These are phyloP conservation scores for Theristicus caerulescens DNA, from an alignment of 2,113 vertebrate species.

Conservation along the genomic window DNA sequence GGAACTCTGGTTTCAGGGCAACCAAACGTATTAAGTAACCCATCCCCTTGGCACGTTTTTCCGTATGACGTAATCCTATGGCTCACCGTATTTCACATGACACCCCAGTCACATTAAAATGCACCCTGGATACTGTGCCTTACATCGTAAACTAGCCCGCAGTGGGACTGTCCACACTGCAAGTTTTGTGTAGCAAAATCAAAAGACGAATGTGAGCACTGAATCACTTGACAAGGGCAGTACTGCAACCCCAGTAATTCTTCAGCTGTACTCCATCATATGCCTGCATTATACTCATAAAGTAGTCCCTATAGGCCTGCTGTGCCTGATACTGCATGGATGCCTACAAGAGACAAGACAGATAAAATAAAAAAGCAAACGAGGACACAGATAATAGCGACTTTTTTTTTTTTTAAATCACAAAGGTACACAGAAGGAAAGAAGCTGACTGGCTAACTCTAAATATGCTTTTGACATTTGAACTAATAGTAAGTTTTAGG, in stretches of 20 bases:
- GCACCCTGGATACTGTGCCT: not conserved
- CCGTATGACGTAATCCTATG: not conserved
- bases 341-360: not conserved
- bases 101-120: not conserved
- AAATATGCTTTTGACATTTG: not conserved
- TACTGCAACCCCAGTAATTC: not conserved
- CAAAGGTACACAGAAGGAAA: not conserved
- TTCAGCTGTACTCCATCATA: not conserved
- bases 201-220: not conserved
- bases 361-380: not conserved
- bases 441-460: not conserved
- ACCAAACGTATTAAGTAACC: not conserved
- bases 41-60: not conserved
- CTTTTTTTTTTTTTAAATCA: not conserved
- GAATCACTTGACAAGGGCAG: not conserved
- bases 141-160: not conserved
- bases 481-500: not conserved
- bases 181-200: not conserved
- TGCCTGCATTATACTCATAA: not conserved
- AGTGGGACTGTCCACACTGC: not conserved
- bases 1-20: not conserved
- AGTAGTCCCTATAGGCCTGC: not conserved
- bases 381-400: not conserved
- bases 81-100: not conserved
- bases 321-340: not conserved